Evolutionary conservation across 2,888 invertebrate species (phyloP).

Genomic region (Trissolcus brochymenae): DNA sequence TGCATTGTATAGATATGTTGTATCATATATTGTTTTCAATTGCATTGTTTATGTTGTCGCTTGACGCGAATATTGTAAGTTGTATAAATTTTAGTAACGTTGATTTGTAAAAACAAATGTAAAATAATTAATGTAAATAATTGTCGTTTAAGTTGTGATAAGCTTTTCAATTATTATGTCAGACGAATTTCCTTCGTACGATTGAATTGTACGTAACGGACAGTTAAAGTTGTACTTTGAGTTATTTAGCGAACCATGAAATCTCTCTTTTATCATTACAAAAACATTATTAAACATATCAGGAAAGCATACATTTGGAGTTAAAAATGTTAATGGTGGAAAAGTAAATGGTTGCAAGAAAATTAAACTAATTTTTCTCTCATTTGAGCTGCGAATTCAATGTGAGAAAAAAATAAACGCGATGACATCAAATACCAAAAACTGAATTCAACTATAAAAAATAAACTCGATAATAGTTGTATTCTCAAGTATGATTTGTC

Average conservation of each 20-base stretch:
- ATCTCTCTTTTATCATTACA: no score
- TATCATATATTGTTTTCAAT: conserved; percentile 19
- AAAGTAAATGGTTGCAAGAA: no score
- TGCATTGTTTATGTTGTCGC: conserved; percentile 19
- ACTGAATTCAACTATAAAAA: neutral
- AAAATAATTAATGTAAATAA: conserved; percentile 44
- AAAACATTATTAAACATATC: no score
- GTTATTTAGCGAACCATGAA: no score
- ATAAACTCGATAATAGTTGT: conserved; percentile 22
- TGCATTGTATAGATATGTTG: conserved; percentile 34
- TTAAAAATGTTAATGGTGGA: no score
- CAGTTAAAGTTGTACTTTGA: conserved; percentile 9
- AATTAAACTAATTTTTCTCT: no score
- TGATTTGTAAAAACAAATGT: conserved; percentile 37
- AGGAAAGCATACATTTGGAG: no score
- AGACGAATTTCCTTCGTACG: neutral
- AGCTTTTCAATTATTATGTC: conserved; percentile 9
- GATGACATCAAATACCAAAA: no score
- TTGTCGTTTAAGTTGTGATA: conserved; percentile 21
- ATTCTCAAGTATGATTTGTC: conserved; percentile 14
- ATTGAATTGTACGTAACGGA: conserved; percentile 13
- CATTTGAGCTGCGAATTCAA: no score
- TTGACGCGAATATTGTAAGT: conserved; percentile 17
- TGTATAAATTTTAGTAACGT: conserved; percentile 20
- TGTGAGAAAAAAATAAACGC: neutral